Conservation (phyloP, 2,797 vertebrate genomes). For the Sebastes itinus region DNA sequence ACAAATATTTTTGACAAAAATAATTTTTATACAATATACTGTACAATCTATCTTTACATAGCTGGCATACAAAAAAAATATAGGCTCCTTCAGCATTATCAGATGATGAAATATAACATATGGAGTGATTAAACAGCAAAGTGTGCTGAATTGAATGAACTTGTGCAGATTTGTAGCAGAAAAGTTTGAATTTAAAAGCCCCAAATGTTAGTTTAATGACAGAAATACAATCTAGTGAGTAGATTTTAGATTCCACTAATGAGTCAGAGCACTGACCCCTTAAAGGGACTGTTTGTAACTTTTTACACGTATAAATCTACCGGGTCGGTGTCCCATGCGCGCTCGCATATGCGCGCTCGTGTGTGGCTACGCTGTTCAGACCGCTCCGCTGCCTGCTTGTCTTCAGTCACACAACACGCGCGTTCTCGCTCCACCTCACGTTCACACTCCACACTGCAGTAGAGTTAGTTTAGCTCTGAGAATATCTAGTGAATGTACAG, state of each 20-base stretch:
- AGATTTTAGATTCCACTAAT: not conserved
- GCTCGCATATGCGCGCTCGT: accelerated
- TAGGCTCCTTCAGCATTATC: conserved; percentile 56
- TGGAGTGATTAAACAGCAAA: not conserved
- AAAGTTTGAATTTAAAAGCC: not conserved
- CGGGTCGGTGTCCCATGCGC: accelerated
- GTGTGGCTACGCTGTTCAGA: too few relatives aligned
- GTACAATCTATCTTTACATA: conserved; percentile 82
- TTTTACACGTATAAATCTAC: too few relatives aligned
- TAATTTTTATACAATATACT: conserved; percentile 86
- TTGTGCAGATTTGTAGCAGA: not conserved
- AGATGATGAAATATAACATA: not conserved
- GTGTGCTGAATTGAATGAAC: not conserved
- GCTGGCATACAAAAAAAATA: conserved; percentile 58
- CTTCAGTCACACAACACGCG: too few relatives aligned
- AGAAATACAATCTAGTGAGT: not conserved
- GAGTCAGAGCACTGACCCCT: not conserved
- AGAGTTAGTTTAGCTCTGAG: too few relatives aligned
- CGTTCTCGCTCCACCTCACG: too few relatives aligned
- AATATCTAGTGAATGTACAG: too few relatives aligned
- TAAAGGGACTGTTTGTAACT: too few relatives aligned
- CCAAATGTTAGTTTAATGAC: not conserved
- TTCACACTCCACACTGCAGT: too few relatives aligned
- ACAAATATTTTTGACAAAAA: conserved; percentile 57
- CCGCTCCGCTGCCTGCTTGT: too few relatives aligned